phyloP scores from a whole-genome alignment of 2,888 invertebrate species.

The Calliopum simillimum region DNA sequence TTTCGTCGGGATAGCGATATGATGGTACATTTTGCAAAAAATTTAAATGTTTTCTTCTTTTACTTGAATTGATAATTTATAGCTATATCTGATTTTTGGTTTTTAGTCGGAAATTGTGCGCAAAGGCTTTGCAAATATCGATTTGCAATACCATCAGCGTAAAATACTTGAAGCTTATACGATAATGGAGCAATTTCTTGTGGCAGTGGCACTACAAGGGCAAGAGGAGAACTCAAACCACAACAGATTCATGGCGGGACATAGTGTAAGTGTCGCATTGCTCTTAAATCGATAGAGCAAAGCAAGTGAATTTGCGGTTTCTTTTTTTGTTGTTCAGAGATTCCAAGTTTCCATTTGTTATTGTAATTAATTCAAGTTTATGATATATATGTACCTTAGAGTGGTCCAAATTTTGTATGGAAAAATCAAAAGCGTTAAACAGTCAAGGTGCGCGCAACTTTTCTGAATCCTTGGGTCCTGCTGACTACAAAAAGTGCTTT shows the following conservation, averaged over 20 bases:
- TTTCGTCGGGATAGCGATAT: conserved; percentile 66
- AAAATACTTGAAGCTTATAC: conserved; percentile 65
- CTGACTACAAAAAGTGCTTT: too few relatives aligned
- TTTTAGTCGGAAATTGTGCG: conserved; percentile 61
- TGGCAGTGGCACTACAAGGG: conserved; percentile 37
- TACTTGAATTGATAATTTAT: not conserved
- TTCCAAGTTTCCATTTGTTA: too few relatives aligned
- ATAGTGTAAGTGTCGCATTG: conserved; percentile 54
- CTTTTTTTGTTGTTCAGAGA: too few relatives aligned
- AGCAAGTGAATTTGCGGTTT: too few relatives aligned
- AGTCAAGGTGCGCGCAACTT: too few relatives aligned
- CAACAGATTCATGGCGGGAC: conserved; percentile 63
- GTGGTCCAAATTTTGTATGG: too few relatives aligned
- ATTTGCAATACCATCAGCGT: conserved; percentile 57
- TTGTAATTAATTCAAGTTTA: too few relatives aligned
- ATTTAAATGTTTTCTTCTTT: not conserved
- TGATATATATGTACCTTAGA: too few relatives aligned
- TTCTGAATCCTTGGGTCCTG: too few relatives aligned
- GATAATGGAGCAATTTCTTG: conserved; percentile 64
- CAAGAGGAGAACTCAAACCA: conserved; percentile 1
- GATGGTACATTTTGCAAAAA: conserved; percentile 55
- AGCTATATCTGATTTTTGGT: not conserved
- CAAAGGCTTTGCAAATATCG: conserved; percentile 55
- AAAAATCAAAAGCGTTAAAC: too few relatives aligned
- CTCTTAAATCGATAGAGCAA: not conserved